Evolutionary conservation across 2,113 vertebrate species (phyloP).

Genomic region (Phainopepla nitens): DNA sequence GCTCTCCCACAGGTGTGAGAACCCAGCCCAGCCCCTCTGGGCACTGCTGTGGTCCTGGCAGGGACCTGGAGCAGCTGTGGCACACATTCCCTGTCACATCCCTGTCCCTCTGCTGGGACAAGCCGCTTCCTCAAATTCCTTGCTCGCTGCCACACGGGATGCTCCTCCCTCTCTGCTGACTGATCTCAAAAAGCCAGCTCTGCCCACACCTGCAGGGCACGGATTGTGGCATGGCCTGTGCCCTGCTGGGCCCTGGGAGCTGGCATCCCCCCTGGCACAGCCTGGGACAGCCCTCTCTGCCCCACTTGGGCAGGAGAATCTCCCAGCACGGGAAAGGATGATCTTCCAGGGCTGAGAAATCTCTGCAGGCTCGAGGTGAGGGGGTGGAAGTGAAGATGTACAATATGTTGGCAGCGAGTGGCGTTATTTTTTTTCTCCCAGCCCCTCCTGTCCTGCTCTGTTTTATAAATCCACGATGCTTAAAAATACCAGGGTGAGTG

Average conservation of each 20-base stretch:
- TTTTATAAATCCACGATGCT: neutral
- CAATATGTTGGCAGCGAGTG: constrained; percentile 14
- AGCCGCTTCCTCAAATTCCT: neutral
- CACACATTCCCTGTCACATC: no score
- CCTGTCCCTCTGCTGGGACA: neutral
- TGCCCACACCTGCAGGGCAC: neutral
- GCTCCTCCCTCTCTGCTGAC: neutral
- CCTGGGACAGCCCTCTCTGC: neutral
- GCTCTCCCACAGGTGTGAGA: neutral
- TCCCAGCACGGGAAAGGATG: neutral
- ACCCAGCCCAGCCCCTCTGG: neutral
- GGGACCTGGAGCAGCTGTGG: no score
- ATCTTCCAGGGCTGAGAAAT: neutral
- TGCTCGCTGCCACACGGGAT: neutral
- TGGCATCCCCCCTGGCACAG: neutral
- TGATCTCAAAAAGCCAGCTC: neutral
- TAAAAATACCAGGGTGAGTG: neutral
- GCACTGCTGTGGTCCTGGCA: no score
- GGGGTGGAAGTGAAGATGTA: constrained; percentile 40
- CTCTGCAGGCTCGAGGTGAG: neutral
- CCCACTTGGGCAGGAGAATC: neutral
- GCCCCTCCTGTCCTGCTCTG: neutral
- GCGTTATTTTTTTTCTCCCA: neutral
- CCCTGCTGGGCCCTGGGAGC: neutral
- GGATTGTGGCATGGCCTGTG: neutral